phyloP scores from a whole-genome alignment of 2,113 vertebrate genomes.

The Taxidea taxus region DNA sequence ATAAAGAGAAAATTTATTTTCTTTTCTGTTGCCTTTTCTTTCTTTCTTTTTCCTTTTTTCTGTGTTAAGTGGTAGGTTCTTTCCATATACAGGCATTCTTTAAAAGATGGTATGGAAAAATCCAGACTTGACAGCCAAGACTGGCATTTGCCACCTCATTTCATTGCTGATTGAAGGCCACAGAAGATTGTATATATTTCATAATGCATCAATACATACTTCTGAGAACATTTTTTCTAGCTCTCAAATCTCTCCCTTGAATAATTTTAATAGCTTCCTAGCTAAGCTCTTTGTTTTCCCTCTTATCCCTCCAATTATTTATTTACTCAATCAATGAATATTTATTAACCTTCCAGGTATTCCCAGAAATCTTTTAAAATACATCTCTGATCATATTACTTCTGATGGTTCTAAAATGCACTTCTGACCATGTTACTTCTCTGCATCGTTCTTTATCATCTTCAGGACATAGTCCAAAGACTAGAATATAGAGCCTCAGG shows the following conservation, averaged over 20 bases:
- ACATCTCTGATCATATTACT: background rate
- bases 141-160: background rate
- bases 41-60: background rate
- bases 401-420: background rate
- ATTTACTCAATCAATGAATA: constrained; percentile 17
- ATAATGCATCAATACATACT: background rate
- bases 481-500: background rate
- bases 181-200: background rate
- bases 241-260: background rate
- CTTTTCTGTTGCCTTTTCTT: background rate
- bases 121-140: background rate
- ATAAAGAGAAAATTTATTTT: background rate
- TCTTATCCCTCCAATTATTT: constrained; percentile 1
- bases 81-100: background rate
- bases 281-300: background rate
- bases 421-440: background rate
- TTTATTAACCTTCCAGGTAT: background rate
- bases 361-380: background rate
- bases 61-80: background rate
- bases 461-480: background rate
- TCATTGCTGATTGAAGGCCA: background rate
- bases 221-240: background rate
- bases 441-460: background rate
- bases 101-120: background rate
- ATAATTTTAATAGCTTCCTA: background rate